Percentiles rank a stretch among this genome's conserved stretches.
phyloP scores from a whole-genome alignment of 2,113 vertebrate genomes.

The Candoia aspera region DNA sequence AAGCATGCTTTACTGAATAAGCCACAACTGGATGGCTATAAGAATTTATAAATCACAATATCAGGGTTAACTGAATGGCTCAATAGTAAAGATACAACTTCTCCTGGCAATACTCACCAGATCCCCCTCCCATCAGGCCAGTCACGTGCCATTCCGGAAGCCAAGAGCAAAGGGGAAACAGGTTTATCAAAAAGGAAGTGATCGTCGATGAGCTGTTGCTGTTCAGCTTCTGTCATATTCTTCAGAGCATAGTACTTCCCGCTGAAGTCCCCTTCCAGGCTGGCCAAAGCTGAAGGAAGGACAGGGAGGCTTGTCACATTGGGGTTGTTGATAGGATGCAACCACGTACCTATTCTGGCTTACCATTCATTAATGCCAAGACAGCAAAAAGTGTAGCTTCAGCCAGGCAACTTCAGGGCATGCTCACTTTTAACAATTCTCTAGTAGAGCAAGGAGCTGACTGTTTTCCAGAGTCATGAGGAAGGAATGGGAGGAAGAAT shows the following conservation, averaged over 20 bases:
- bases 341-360: neutral
- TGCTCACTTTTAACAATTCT: neutral
- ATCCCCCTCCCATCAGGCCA: constrained; percentile 96
- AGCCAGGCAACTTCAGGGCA: neutral
- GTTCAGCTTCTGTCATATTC: constrained; percentile 92
- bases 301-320: neutral
- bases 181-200: constrained; percentile 99
- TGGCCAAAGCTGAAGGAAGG: constrained; percentile 70
- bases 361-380: neutral
- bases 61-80: neutral
- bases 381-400: neutral
- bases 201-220: constrained; percentile 97
- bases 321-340: neutral
- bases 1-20: neutral
- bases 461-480: neutral
- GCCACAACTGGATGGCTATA: neutral
- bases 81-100: neutral
- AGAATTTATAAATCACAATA: neutral
- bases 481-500: no score
- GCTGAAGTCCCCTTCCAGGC: constrained; percentile 90
- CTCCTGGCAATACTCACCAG: constrained; percentile 77
- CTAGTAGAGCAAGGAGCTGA: neutral
- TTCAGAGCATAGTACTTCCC: constrained; percentile 93
- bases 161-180: constrained; percentile 92
- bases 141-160: constrained; percentile 93